phyloP scores from a whole-genome alignment of 1,140 invertebrate species.

The Aleiodes sp. region DNA sequence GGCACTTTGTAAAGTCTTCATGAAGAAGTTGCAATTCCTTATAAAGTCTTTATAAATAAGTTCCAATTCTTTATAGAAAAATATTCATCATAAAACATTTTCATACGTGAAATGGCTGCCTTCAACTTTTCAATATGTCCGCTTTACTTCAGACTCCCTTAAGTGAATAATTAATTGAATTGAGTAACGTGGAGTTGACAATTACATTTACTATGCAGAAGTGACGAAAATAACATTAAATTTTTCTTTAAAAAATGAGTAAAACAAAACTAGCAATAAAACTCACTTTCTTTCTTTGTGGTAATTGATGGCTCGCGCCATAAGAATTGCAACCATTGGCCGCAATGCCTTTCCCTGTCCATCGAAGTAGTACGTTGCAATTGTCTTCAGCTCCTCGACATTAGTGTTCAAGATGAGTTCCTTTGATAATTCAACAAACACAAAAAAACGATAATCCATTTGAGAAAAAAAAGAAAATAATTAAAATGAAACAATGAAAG shows the following conservation, averaged over 20 bases:
- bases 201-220: neutral
- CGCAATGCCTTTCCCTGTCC: slow-evolving; percentile 94
- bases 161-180: too few species aligned
- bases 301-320: slow-evolving; percentile 91
- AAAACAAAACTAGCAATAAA: slow-evolving; percentile 15
- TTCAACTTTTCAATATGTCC: too few species aligned
- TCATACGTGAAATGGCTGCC: too few species aligned
- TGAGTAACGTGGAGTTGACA: slow-evolving; percentile 4
- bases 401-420: slow-evolving; percentile 80
- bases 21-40: too few species aligned
- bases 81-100: too few species aligned
- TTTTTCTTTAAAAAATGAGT: slow-evolving; percentile 27
- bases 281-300: slow-evolving; percentile 86
- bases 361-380: slow-evolving; percentile 96
- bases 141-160: too few species aligned
- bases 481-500: neutral
- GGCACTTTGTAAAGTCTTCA: too few species aligned
- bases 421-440: slow-evolving; percentile 66
- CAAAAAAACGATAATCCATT: neutral
- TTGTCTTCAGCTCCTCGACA: slow-evolving; percentile 82
- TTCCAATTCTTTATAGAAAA: too few species aligned
- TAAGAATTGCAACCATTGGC: slow-evolving; percentile 90
- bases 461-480: neutral
- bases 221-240: neutral
- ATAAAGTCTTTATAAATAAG: too few species aligned